Base-by-base conservation (phyloP, 2,113 vertebrate genomes). In the Rhea pennata region DNA sequence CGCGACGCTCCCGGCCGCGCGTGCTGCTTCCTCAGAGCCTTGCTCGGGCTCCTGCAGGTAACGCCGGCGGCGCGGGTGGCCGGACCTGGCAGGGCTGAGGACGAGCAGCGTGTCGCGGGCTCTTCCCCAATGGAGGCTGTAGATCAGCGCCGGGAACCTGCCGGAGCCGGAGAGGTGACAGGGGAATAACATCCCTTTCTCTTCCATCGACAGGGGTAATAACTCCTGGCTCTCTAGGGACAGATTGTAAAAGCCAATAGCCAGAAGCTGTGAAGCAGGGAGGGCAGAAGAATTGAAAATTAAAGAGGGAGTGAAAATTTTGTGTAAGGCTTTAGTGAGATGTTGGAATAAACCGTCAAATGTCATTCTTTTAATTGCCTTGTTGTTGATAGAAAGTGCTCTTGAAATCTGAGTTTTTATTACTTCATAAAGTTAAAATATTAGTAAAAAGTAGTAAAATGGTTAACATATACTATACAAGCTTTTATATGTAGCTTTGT, bases 101-200 rank as follows among this genome's bases (percentile, higher is more conserved):
- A 98, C 98, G 97, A 98, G 97, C 98, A 97, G 98, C 95, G n/a
- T 96, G 96, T 98, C 97, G 94, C 97, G 95, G 88, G 97, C 98
- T 98, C 98, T 98, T 98, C 98, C 97, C 97, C 98, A 88, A 97
- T 97, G 97, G 97, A 97, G 98, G 98, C 98, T 96, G 99, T 99
- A 98, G 98, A 99, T 99, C 99, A 99, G 98, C 96, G 84, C 98
- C 97, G 96, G 98, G 98, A 98, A 98, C 98, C 99, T 98, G 98
- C 98, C 97, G 97, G 97, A 98, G 98, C 98, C 29, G 94, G 97
- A 98, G 98, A 98, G 98, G 98, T 99, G 99, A 99, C 99, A 99
- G 98, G 99, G 99, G 99, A 99, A 99, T 99, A 99, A 99, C 99
- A 99, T 99, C 99, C 99, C 98, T 99, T 99, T 99, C 99, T 99